Conservation (phyloP, 2,113 vertebrate species). For the Panurus biarmicus region DNA sequence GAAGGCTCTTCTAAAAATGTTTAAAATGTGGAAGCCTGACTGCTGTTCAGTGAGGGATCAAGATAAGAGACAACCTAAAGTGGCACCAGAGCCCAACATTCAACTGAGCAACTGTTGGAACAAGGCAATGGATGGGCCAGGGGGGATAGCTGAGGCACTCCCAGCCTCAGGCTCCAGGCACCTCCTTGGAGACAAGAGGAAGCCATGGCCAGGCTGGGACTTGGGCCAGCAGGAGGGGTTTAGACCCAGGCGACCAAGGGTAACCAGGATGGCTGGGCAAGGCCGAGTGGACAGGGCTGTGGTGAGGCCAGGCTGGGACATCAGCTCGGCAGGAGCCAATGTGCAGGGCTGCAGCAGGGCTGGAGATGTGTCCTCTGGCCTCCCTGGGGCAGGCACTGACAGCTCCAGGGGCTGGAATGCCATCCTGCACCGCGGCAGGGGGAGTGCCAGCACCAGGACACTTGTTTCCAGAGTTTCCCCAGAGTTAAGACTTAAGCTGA, state of each 20-base stretch:
- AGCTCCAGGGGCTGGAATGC: fast-evolving
- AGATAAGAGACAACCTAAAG: neutral
- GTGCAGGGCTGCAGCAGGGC: too few species aligned
- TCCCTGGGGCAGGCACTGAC: neutral
- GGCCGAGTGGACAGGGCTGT: fast-evolving
- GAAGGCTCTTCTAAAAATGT: neutral
- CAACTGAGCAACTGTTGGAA: neutral
- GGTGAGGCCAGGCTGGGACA: neutral
- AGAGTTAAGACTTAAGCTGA: neutral
- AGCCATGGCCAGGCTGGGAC: neutral
- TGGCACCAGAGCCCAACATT: neutral
- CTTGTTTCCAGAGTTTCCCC: neutral
- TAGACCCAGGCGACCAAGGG: fast-evolving
- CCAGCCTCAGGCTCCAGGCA: neutral
- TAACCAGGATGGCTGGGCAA: neutral
- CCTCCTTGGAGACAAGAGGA: fast-evolving
- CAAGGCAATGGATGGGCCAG: neutral
- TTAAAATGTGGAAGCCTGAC: neutral
- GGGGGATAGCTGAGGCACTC: neutral
- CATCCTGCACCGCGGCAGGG: fast-evolving
- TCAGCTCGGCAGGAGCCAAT: neutral
- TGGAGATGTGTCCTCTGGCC: neutral
- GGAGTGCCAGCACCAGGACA: fast-evolving
- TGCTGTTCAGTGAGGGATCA: neutral
- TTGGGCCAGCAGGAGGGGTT: neutral